Evolutionary conservation across 2,888 invertebrate species (phyloP).

Genomic region (Cataglyphis albicans): DNA sequence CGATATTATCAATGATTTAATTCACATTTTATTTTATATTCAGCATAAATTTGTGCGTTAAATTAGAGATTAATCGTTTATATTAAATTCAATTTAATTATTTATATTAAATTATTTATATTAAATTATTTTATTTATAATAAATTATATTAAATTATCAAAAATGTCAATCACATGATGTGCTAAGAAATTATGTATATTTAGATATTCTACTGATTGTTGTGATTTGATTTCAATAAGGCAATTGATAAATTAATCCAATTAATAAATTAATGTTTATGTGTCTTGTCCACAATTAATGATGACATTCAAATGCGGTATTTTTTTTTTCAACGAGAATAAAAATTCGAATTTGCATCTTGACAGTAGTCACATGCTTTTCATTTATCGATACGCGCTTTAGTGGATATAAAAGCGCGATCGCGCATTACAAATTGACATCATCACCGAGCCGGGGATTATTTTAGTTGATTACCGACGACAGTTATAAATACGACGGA

Average conservation of each 20-base stretch:
- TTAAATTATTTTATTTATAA: background rate
- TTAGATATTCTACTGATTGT: background rate
- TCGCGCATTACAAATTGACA: slow-evolving; percentile 28
- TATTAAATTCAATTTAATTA: too few species aligned
- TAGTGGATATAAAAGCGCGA: slow-evolving; percentile 14
- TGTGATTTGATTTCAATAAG: background rate
- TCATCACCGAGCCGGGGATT: slow-evolving; percentile 24
- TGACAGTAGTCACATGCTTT: background rate
- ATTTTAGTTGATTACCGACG: slow-evolving; percentile 37
- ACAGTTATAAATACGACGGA: slow-evolving; percentile 17
- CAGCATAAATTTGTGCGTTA: too few species aligned
- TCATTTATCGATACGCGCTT: background rate
- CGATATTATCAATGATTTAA: slow-evolving; percentile 1
- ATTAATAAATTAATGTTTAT: background rate
- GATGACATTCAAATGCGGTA: background rate
- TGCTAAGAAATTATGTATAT: background rate
- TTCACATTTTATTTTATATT: background rate
- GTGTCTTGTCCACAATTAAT: background rate
- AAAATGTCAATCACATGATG: background rate
- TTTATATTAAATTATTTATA: background rate
- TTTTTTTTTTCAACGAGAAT: slow-evolving; percentile 6
- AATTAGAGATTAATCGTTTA: background rate
- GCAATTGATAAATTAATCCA: background rate
- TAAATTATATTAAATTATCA: background rate
- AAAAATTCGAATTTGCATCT: slow-evolving; percentile 18